These are phyloP conservation scores for Aricia agestis DNA, from an alignment of 1,140 invertebrate genomes.

Conservation along the genomic window DNA sequence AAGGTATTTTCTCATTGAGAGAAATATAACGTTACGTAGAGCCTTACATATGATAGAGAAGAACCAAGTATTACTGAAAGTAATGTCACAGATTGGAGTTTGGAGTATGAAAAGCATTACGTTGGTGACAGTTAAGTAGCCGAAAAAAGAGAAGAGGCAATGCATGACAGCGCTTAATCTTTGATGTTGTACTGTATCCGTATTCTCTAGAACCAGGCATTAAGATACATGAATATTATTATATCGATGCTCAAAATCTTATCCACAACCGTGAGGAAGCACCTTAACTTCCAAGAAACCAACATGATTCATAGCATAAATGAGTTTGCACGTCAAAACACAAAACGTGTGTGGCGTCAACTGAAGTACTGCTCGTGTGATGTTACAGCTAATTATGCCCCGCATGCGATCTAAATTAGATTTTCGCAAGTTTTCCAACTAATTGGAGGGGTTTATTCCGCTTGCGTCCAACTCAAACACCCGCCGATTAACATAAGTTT, in stretches of 20 bases:
- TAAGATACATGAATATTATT: too few species aligned
- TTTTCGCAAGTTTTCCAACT: constrained; percentile 51
- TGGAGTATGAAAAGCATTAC: too few species aligned
- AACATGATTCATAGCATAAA: neutral
- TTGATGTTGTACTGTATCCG: too few species aligned
- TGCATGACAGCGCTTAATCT: too few species aligned
- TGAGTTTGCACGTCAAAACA: neutral
- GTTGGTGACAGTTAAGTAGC: too few species aligned
- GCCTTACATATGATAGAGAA: neutral
- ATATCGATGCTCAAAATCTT: too few species aligned
- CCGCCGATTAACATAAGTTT: constrained; percentile 61
- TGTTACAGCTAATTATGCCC: constrained; percentile 51
- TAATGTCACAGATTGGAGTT: neutral
- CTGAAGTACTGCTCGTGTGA: constrained; percentile 42
- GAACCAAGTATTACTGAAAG: neutral
- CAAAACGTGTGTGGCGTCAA: constrained; percentile 26
- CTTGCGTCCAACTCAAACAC: constrained; percentile 53
- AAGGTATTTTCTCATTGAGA: neutral
- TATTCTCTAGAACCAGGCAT: too few species aligned
- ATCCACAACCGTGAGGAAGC: neutral
- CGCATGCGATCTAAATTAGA: constrained; percentile 49
- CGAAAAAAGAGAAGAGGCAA: too few species aligned
- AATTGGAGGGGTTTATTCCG: constrained; percentile 36
- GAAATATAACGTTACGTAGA: neutral
- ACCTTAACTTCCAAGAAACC: neutral